phyloP scores from a whole-genome alignment of 2,113 vertebrate species.

The Myanophis thanlyinensis region DNA sequence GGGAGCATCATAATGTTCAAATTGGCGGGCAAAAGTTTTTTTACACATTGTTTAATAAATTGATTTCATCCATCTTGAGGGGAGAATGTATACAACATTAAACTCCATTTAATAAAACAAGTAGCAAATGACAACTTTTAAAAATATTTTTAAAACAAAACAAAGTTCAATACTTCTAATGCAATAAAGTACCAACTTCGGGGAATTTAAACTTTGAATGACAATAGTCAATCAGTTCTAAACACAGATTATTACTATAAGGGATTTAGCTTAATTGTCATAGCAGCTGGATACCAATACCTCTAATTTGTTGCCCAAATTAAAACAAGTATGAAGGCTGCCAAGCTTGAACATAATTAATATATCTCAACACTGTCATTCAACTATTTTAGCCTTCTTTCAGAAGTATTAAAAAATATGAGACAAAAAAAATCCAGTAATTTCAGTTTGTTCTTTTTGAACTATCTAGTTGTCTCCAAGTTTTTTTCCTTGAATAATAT shows the following conservation, averaged over 20 bases:
- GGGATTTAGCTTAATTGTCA: not conserved
- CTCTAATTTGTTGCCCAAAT: not conserved
- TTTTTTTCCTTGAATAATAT: not conserved
- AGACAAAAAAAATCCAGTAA: not conserved
- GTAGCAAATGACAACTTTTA: not conserved
- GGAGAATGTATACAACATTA: not conserved
- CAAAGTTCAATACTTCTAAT: not conserved
- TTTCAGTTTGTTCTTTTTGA: not conserved
- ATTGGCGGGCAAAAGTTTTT: not conserved
- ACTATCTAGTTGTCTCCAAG: not conserved
- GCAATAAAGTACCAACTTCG: too few relatives aligned
- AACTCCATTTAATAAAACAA: not conserved
- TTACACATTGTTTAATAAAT: not conserved
- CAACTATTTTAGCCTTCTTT: not conserved
- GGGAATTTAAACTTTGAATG: not conserved
- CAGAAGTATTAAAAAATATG: not conserved
- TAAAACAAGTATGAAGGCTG: conserved; percentile 19
- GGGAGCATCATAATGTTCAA: not conserved
- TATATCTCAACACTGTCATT: not conserved
- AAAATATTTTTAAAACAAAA: not conserved
- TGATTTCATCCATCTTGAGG: not conserved
- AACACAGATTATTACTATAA: not conserved
- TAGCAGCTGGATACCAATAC: not conserved
- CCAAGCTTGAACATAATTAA: conserved; percentile 29
- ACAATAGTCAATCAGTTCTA: not conserved